Evolutionary conservation across 2,797 vertebrate genomes (phyloP), one percentile per base, ranked within the genome.

Genomic region (Thaleichthys pacificus): DNA sequence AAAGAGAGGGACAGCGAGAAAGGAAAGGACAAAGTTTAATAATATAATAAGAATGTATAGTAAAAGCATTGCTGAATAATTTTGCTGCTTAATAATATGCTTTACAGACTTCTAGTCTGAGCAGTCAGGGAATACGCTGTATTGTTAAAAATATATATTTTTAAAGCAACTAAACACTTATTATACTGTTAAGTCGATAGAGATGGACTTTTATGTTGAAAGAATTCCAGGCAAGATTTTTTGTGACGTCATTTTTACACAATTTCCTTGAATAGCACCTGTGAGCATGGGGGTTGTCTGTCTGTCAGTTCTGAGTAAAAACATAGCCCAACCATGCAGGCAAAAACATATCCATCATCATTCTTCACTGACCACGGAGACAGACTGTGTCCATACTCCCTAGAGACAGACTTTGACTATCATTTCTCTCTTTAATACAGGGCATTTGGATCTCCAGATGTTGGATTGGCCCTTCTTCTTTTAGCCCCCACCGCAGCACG

Each of bases 191-290:
- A 47, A 14, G 42, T 14, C 2, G 42, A 14, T 47, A 58, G n/a
- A 57, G 91, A 62, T 85, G 92, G 90, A 88, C 88, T 89, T 88
- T 81, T 86, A 79, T 66, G 61, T 19, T 88, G 88, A 91, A 91
- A 90, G 82, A 85, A 73, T 85, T 85, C 82, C 89, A 83, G 87
- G 87, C 86, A 84, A 76, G 84, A 86, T 89, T 83, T 84, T 82
- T 66, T 0, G 84, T 92, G 92, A 94, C 90, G 91, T 93, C 92
- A 93, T 89, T 87, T 92, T 91, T 90, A 91, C 89, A 91, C 89
- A 88, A 92, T 93, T 93, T 93, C 90, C 92, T 92, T 93, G 91
- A 93, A 93, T 90, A 93, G 91, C 91, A 94, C 92, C 93, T 94
- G 93, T 92, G 91, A 90, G 90, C 80, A 84, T 66, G 80, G 89